Evolutionary conservation across 2,797 vertebrate genomes (phyloP), one percentile per base, ranked within the genome.

Genomic region (Melanotaenia boesemani): DNA sequence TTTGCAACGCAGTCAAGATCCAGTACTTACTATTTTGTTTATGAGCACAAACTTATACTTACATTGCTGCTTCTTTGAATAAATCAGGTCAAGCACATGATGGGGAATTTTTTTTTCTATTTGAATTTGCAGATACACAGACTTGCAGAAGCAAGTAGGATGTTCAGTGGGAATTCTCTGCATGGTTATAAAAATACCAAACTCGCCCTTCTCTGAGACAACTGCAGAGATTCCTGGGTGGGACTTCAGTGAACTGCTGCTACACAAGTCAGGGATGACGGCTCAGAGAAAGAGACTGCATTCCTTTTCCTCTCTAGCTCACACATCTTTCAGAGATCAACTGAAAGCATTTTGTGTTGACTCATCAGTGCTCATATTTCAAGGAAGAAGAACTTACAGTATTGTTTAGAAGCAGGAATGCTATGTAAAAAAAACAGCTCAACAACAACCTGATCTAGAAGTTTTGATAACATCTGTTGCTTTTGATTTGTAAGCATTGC

Each of bases 111-210:
- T 62, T n/a, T 77, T 72, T 73, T 81, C 59, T 39, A 64, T 32
- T 73, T 69, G 48, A 69, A 76, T 88, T 75, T 69, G 52, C 70
- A 79, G 67, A 88, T 80, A 60, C 28, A 67, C 54, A 20, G 54
- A 36, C 62, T 76, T 46, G 64, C 62, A 59, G 72, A 80, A 77
- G 41, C 3, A 54, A 71, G 76, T 62, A 67, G 74, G 73, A 80
- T 73, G 58, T 82, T 86, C 71, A 76, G 63, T 59, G 67, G 65
- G 66, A 84, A 81, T 85, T 87, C 68, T 79, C 70, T 26, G 73
- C 9, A 12, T 54, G n/a, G 76, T 82, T 85, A 68, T 83, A 76
- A 81, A 88, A 88, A 88, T 81, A 90, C 80, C 48, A 81, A 12
- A 62, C 79, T 18, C 50, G 74, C 74, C 71, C 70, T 70, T 72